A percentile compares a stretch with the other conserved stretches of the same genome.
Conservation (phyloP, 2,113 vertebrate genomes). For the Ptyas mucosa region DNA sequence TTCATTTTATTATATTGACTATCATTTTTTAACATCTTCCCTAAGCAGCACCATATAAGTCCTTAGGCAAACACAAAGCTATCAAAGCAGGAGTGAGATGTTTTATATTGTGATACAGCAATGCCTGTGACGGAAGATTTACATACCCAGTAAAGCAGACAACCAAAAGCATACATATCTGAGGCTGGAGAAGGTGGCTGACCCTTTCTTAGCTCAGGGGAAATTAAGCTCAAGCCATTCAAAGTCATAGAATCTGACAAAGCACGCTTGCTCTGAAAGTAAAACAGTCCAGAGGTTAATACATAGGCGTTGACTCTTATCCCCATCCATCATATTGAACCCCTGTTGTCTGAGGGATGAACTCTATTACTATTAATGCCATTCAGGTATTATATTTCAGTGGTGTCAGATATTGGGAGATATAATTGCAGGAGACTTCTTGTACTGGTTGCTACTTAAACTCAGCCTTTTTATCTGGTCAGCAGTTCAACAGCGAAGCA, state of each 20-base stretch:
- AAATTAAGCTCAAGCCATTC: slow-evolving; percentile 66
- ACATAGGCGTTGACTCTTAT: neutral
- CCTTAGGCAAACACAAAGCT: neutral
- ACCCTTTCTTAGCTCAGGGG: slow-evolving; percentile 73
- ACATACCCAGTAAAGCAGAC: slow-evolving; percentile 77
- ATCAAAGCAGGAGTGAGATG: neutral
- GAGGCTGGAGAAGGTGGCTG: slow-evolving; percentile 67
- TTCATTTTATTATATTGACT: neutral
- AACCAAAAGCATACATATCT: slow-evolving; percentile 78
- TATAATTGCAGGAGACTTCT: no score
- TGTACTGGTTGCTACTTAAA: neutral
- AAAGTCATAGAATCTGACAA: slow-evolving; percentile 60
- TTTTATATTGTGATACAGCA: neutral
- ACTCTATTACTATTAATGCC: neutral
- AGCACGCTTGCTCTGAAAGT: slow-evolving; percentile 68
- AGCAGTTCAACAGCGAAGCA: neutral
- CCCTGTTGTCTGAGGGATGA: neutral
- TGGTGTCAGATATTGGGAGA: no score
- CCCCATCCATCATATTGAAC: neutral
- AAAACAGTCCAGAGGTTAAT: neutral
- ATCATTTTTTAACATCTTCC: neutral
- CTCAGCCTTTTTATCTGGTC: neutral
- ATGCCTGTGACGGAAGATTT: neutral
- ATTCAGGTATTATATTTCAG: no score
- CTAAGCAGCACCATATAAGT: neutral